Evolutionary conservation across 2,888 invertebrate species (phyloP).

Genomic region (Taphrorychus bicolor): DNA sequence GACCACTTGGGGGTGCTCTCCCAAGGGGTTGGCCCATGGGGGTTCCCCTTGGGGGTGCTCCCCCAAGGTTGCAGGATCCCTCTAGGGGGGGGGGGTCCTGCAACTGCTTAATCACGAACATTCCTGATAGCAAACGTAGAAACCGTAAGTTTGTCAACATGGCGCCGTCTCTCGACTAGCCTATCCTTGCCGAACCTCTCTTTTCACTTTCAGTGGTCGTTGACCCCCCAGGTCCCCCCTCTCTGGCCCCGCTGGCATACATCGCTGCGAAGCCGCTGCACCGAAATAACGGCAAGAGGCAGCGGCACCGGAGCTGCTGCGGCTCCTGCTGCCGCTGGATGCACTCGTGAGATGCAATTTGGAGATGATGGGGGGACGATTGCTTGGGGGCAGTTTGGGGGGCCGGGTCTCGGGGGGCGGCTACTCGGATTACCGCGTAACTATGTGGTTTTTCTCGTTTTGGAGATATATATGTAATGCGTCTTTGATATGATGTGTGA

Average conservation of each 20-base stretch:
- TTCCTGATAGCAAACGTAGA: no score
- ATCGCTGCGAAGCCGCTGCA: constrained; percentile 46
- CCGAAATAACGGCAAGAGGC: constrained; percentile 42
- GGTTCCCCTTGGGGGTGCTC: no score
- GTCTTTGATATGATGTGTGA: constrained; percentile 1
- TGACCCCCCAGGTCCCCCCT: constrained; percentile 47
- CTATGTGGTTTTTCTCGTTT: constrained; percentile 4
- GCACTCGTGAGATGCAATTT: constrained; percentile 26
- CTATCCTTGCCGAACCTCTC: constrained; percentile 55
- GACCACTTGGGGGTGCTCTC: no score
- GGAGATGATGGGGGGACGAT: constrained; percentile 15
- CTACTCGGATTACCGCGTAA: background rate
- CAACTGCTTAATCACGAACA: no score
- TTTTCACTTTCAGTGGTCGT: constrained; percentile 57
- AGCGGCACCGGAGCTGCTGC: constrained; percentile 29
- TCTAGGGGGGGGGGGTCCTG: no score
- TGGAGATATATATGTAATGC: constrained; percentile 1
- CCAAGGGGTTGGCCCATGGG: no score
- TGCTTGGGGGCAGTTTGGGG: constrained; percentile 13
- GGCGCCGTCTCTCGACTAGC: constrained; percentile 16
- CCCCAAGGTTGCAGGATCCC: no score
- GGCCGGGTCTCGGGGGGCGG: constrained; percentile 8
- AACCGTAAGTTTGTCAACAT: background rate
- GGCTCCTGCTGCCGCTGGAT: constrained; percentile 14
- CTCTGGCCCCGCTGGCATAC: constrained; percentile 44